phyloP scores from a whole-genome alignment of 2,797 vertebrate species.

The Enteromius trimaculatus region DNA sequence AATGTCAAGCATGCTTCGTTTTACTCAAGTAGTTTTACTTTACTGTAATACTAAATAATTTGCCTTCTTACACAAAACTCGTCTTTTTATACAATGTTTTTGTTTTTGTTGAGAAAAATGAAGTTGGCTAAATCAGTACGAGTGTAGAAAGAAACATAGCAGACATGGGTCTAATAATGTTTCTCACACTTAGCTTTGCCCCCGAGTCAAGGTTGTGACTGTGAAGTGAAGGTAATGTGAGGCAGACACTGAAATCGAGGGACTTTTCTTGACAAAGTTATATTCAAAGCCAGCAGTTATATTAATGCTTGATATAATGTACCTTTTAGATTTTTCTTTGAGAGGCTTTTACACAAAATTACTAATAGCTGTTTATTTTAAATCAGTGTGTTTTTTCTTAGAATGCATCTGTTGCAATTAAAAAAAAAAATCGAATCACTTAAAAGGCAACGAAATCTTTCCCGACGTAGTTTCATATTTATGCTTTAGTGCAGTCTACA shows the following conservation, averaged over 20 bases:
- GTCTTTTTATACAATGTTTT: slow-evolving; percentile 2
- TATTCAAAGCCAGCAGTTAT: neutral
- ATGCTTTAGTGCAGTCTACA: slow-evolving; percentile 53
- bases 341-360: neutral
- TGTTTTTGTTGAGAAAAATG: neutral
- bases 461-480: slow-evolving; percentile 44
- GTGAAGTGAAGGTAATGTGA: slow-evolving; percentile 23
- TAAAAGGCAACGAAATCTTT: slow-evolving; percentile 38
- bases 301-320: slow-evolving; percentile 4
- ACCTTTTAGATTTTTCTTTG: neutral
- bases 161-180: slow-evolving; percentile 21
- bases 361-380: neutral
- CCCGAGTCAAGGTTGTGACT: slow-evolving; percentile 44
- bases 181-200: slow-evolving; percentile 34
- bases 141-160: slow-evolving; percentile 30
- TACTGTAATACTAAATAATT: neutral
- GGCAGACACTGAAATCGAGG: neutral
- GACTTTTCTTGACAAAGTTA: neutral
- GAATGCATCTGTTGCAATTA: neutral
- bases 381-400: slow-evolving; percentile 2
- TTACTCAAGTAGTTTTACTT: neutral
- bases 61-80: neutral
- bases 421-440: slow-evolving; percentile 29
- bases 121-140: neutral
- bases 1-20: neutral